phyloP scores from a whole-genome alignment of 2,797 vertebrate species.

The Pantherophis vulpinus region DNA sequence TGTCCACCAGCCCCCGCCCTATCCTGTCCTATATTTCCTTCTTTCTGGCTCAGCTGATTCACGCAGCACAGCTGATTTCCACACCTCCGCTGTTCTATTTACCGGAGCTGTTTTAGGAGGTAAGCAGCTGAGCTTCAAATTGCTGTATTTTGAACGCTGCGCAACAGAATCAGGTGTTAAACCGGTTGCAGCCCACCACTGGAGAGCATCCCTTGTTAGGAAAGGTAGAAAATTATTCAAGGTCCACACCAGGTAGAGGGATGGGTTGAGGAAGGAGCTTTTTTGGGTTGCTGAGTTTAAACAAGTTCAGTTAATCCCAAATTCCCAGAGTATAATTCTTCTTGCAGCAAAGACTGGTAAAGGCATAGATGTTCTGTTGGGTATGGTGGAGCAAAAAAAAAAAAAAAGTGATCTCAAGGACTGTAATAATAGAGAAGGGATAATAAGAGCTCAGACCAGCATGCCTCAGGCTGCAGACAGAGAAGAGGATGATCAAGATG shows the following conservation, averaged over 20 bases:
- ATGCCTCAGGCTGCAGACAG: not conserved
- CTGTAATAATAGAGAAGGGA: not conserved
- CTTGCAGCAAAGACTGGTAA: not conserved
- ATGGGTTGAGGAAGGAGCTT: not conserved
- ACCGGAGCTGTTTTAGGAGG: no score
- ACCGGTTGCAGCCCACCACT: no score
- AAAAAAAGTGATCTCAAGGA: not conserved
- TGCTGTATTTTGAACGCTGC: no score
- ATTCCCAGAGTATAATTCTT: constrained; percentile 13
- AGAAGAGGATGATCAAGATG: not conserved
- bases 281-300: constrained; percentile 7
- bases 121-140: no score
- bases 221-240: not conserved
- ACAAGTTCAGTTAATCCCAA: not conserved
- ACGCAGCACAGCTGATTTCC: no score
- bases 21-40: no score
- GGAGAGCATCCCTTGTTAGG: not conserved
- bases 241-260: not conserved
- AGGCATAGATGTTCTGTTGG: not conserved
- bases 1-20: no score
- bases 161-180: no score
- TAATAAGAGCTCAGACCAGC: constrained; percentile 7
- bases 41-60: no score
- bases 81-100: no score
- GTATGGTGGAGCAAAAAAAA: not conserved